phyloP scores from a whole-genome alignment of 2,113 vertebrate genomes.

The Caranx ignobilis region DNA sequence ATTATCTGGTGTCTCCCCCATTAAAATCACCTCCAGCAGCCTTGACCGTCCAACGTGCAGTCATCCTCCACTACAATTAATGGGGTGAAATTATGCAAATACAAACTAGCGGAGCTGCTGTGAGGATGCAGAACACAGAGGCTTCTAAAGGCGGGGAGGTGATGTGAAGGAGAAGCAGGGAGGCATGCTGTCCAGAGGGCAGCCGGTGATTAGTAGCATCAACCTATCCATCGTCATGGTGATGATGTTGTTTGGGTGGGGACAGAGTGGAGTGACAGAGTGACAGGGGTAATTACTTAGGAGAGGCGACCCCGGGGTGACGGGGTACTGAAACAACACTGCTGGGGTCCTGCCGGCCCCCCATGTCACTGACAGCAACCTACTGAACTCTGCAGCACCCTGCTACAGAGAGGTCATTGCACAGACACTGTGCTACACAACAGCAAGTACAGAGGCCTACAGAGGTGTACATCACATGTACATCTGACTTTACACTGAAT shows the following conservation, averaged over 20 bases:
- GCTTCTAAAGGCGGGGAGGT: conserved; percentile 51
- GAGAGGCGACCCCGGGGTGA: conserved; percentile 72
- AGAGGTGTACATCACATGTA: conserved; percentile 25
- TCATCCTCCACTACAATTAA: conserved; percentile 64
- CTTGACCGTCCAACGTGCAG: conserved; percentile 66
- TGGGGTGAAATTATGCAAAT: conserved; percentile 73
- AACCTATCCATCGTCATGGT: conserved; percentile 63
- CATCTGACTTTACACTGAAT: background rate
- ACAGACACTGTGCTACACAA: conserved; percentile 33
- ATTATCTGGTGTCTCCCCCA: conserved; percentile 81
- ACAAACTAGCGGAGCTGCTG: conserved; percentile 42
- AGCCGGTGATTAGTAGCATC: conserved; percentile 76
- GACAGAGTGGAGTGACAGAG: conserved; percentile 64
- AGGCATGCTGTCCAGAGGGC: conserved; percentile 64
- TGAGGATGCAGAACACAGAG: conserved; percentile 44
- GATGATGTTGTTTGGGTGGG: conserved; percentile 70
- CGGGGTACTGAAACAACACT: conserved; percentile 9
- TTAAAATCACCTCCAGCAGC: conserved; percentile 76
- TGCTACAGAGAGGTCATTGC: conserved; percentile 51
- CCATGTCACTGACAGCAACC: conserved; percentile 68
- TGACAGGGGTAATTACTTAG: conserved; percentile 78
- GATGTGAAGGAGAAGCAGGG: conserved; percentile 68
- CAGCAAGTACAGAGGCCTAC: conserved; percentile 3
- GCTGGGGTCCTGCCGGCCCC: conserved; percentile 24
- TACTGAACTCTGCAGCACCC: conserved; percentile 50